These are phyloP conservation scores for Drosophila tropicalis DNA, from an alignment of 1,140 invertebrate genomes.

Conservation along the genomic window DNA sequence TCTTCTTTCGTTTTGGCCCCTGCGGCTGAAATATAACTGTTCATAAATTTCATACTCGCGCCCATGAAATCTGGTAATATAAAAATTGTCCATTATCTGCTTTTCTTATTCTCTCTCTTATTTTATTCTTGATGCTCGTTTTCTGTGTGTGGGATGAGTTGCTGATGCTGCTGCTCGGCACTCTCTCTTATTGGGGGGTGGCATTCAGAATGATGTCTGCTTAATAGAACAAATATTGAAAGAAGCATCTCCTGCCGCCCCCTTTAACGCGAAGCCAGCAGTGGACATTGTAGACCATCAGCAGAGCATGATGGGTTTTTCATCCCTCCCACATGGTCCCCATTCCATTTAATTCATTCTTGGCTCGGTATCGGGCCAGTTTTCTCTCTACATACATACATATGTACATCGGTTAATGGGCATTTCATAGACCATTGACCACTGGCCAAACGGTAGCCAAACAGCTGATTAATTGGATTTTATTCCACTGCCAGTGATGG, in stretches of 20 bases:
- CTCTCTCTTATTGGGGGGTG: background rate
- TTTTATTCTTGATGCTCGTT: slow-evolving; percentile 16
- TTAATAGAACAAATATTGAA: slow-evolving; percentile 78
- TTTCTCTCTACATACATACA: slow-evolving; percentile 7
- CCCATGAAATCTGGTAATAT: slow-evolving; percentile 59
- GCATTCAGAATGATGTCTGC: slow-evolving; percentile 23
- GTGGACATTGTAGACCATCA: too few species aligned
- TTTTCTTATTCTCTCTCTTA: slow-evolving; percentile 26
- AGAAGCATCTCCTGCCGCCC: slow-evolving; percentile 24
- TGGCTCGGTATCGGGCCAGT: slow-evolving; percentile 5
- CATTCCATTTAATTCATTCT: background rate
- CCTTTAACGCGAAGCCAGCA: too few species aligned
- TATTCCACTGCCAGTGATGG: slow-evolving; percentile 35
- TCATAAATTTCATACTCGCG: slow-evolving; percentile 68
- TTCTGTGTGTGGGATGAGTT: background rate
- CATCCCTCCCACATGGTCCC: slow-evolving; percentile 1
- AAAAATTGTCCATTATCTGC: slow-evolving; percentile 68
- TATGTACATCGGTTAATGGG: slow-evolving; percentile 54
- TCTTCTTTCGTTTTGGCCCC: slow-evolving; percentile 18
- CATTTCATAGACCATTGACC: slow-evolving; percentile 83
- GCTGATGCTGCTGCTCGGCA: too few species aligned
- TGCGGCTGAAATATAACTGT: slow-evolving; percentile 65
- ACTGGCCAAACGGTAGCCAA: slow-evolving; percentile 34
- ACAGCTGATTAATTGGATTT: slow-evolving; percentile 74
- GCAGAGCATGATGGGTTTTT: background rate